Conservation (phyloP, 1,140 invertebrate species). For the Drosophila nasuta region DNA sequence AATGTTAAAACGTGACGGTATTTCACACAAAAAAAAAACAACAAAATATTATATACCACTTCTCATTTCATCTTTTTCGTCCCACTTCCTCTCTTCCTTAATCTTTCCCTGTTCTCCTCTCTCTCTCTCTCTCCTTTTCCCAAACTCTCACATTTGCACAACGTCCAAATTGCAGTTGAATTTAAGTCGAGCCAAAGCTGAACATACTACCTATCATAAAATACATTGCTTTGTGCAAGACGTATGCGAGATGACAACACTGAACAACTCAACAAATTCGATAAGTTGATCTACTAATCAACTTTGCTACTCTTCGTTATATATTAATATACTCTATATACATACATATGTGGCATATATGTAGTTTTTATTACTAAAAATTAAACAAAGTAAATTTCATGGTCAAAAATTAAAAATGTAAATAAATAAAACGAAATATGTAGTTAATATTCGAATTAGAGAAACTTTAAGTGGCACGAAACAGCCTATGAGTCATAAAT, state of each 20-base stretch:
- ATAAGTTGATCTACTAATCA: too few species aligned
- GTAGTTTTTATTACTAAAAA: too few species aligned
- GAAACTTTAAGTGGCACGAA: background rate
- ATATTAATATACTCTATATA: too few species aligned
- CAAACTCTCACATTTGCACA: slow-evolving; percentile 60
- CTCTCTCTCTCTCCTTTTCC: slow-evolving; percentile 16
- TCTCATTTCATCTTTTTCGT: background rate
- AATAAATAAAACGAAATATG: too few species aligned
- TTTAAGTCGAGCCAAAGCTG: background rate
- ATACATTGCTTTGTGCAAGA: background rate
- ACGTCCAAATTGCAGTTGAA: slow-evolving; percentile 48
- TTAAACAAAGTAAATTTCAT: too few species aligned
- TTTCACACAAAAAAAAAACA: slow-evolving; percentile 55
- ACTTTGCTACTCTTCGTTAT: too few species aligned
- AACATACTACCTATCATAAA: background rate
- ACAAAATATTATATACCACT: slow-evolving; percentile 56
- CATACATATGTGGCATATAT: too few species aligned
- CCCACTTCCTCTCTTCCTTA: background rate
- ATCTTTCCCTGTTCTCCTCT: background rate
- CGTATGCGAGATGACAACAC: background rate
- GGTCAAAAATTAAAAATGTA: too few species aligned
- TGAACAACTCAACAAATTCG: background rate
- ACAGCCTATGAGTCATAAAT: slow-evolving; percentile 38
- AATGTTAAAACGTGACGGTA: slow-evolving; percentile 81
- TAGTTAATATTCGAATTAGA: background rate